Evolutionary conservation across 2,888 invertebrate species (phyloP).

Genomic region (Leistus spinibarbis): DNA sequence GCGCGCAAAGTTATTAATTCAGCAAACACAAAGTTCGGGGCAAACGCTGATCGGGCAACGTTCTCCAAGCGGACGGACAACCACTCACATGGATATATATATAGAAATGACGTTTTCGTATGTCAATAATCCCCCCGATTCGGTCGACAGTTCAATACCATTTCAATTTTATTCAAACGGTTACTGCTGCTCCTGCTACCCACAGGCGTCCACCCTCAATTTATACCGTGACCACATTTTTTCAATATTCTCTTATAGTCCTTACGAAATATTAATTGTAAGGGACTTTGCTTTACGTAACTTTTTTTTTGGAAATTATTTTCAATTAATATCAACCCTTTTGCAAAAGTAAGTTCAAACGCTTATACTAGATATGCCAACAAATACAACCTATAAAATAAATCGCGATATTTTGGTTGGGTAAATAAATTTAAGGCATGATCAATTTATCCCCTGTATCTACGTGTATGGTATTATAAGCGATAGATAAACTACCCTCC

Average conservation of each 20-base stretch:
- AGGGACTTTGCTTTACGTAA: no score
- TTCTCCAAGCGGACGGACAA: background rate
- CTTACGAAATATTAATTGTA: no score
- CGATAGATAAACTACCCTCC: background rate
- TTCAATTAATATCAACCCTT: no score
- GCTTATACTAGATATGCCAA: no score
- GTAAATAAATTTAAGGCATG: no score
- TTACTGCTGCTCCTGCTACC: background rate
- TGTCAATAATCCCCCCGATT: conserved; percentile 30
- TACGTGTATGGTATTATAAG: background rate
- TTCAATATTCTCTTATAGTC: no score
- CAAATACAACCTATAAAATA: no score
- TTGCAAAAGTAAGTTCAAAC: no score
- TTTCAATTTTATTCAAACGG: conserved; percentile 39
- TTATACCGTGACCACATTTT: no score
- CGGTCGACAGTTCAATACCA: conserved; percentile 30
- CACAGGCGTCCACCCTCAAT: background rate
- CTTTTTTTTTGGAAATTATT: no score
- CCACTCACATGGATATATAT: conserved; percentile 7
- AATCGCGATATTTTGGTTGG: no score
- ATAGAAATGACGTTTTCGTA: conserved; percentile 36
- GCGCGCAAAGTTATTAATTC: conserved; percentile 2
- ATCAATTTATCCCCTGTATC: background rate
- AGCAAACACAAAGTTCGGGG: background rate
- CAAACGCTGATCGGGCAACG: background rate